phyloP scores from a whole-genome alignment of 2,113 vertebrate species.

The Mastomys coucha region DNA sequence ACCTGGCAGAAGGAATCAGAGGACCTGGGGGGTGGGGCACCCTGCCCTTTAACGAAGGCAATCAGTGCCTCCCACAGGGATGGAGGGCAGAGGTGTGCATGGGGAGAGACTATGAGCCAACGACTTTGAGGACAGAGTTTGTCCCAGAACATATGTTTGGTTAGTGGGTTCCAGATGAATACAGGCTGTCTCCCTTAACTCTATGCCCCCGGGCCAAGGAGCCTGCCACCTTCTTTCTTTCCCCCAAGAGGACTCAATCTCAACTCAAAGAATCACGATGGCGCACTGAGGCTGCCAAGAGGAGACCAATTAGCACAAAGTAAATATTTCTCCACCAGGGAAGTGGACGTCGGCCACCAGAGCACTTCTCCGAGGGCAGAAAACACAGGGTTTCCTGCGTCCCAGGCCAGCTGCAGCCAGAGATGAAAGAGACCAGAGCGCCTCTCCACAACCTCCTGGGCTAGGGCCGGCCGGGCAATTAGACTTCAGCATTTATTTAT shows the following conservation, averaged over 20 bases:
- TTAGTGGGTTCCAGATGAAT: neutral
- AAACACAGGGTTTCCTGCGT: neutral
- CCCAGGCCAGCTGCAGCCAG: neutral
- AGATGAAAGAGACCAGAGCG: slow-evolving; percentile 34
- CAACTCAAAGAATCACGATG: accelerated
- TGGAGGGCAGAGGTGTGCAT: neutral
- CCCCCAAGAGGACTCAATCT: neutral
- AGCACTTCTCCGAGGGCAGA: neutral
- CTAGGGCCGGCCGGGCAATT: neutral
- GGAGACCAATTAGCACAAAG: slow-evolving; percentile 36
- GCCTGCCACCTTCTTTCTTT: neutral
- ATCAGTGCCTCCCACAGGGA: accelerated
- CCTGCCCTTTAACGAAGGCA: accelerated
- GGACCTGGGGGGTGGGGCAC: accelerated
- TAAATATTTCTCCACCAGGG: neutral
- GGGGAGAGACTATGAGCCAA: neutral
- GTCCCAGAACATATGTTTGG: too few species aligned
- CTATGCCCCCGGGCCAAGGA: neutral
- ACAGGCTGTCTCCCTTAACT: neutral
- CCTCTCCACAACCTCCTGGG: neutral
- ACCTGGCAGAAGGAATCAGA: neutral
- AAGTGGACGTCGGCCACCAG: neutral
- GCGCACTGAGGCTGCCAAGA: neutral
- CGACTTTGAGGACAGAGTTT: neutral
- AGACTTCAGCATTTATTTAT: slow-evolving; percentile 69